Base-by-base conservation (phyloP, 2,797 vertebrate genomes). In the Catamblyrhynchus diadema region DNA sequence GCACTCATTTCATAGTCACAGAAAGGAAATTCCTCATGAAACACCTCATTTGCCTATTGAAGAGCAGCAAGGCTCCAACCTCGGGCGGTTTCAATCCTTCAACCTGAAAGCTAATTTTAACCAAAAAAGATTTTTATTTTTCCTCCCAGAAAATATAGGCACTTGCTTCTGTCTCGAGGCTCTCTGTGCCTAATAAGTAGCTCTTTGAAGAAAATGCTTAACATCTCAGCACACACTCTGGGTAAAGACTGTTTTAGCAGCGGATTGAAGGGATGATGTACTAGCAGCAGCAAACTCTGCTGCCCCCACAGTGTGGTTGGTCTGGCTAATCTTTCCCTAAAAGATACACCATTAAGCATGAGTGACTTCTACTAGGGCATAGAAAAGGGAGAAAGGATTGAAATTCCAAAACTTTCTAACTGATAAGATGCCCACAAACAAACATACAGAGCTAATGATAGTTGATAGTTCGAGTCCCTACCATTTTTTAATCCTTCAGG, bases 1-100 rank as follows among this genome's bases (percentile, higher is more conserved):
- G 1, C 22, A 44, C 81, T 96, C 61, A 32, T 90, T 95, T 96
- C 81, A 59, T 37, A 94, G 86, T 57, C 91, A 78, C 2, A 30
- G 75, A 94, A 77, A 90, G 94, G 77, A 85, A 92, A 88, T 86
- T 95, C 82, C 86, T 92, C 48, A 35, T 70, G 67, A 96, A 97
- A 88, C 33, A 71, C 28, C 86, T 96, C 74, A 71, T 96, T 92
- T 96, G 62, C 93, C 81, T 89, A 56, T 72, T 89, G 94, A 95
- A 93, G 88, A 53, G n/a, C 91, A 25, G 39, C 50, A 59, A 59
- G 91, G 69, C 51, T 33, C 13, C 83, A 94, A 66, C 74, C 93
- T 92, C 47, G 18, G 78, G 83, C 70, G 62, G 53, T 32, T 69
- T 95, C 60, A 70, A 50, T 56, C 42, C 35, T 78, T 44, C 33